A percentile compares a stretch with the other conserved stretches of the same genome.
Conservation (phyloP, 2,797 vertebrate genomes). For the Sebastes steindachneri region DNA sequence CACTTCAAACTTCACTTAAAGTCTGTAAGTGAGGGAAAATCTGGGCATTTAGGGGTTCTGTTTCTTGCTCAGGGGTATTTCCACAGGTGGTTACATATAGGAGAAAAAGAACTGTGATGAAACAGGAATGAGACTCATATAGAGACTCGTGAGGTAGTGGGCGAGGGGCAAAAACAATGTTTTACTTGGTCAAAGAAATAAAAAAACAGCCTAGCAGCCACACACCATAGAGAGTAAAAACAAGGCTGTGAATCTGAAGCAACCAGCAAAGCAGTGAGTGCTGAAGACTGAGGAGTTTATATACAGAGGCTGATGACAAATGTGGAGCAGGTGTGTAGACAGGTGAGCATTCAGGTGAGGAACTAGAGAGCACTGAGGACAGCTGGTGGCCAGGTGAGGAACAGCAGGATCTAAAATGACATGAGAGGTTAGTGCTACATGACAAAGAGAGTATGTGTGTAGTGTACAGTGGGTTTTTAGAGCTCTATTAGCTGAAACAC, state of each 20-base stretch:
- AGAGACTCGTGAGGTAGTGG: background rate
- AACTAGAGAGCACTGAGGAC: background rate
- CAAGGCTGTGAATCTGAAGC: background rate
- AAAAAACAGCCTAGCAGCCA: background rate
- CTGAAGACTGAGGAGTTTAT: background rate
- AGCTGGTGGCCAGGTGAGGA: slow-evolving; percentile 19
- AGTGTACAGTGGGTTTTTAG: too few species aligned
- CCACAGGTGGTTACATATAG: background rate
- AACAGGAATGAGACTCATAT: background rate
- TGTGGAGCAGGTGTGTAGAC: background rate
- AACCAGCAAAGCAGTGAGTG: background rate
- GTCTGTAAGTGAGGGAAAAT: background rate
- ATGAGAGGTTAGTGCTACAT: background rate
- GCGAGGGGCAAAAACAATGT: background rate
- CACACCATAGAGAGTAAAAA: background rate
- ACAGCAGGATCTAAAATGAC: background rate
- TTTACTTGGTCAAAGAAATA: background rate
- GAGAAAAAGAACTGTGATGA: too few species aligned
- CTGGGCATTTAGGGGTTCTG: background rate
- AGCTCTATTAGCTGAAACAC: too few species aligned
- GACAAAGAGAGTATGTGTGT: background rate
- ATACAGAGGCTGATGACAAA: background rate
- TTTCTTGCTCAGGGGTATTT: background rate
- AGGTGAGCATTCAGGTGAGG: background rate
- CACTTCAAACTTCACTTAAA: background rate